Conservation (phyloP, 2,888 invertebrate species). For the Gastrophysa polygoni region DNA sequence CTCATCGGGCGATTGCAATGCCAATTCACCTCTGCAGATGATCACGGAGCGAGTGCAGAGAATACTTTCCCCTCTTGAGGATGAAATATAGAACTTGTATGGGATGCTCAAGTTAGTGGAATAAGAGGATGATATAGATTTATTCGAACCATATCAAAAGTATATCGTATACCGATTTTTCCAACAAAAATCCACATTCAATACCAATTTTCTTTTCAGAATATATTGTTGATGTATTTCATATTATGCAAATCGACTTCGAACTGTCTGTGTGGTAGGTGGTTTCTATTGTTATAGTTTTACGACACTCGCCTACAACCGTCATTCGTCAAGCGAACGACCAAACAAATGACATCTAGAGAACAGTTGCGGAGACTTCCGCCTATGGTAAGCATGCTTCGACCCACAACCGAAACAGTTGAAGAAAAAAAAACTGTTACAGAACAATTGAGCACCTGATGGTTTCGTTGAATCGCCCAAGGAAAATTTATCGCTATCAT, state of each 20-base stretch:
- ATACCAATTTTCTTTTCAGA: background rate
- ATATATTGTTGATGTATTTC: background rate
- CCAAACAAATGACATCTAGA: slow-evolving; percentile 1
- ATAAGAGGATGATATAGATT: no score
- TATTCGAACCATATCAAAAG: no score
- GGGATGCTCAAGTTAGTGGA: no score
- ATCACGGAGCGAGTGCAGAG: no score
- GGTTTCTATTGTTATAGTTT: background rate
- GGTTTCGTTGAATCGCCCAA: background rate
- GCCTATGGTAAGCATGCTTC: slow-evolving; percentile 19
- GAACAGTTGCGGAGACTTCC: slow-evolving; percentile 25
- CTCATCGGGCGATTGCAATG: no score
- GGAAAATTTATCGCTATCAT: background rate
- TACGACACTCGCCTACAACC: background rate
- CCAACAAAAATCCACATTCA: no score
- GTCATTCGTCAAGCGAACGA: background rate
- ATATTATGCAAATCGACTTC: background rate
- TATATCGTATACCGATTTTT: no score
- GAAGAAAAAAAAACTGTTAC: slow-evolving; percentile 18
- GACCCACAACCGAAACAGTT: slow-evolving; percentile 24
- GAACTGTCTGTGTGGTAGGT: background rate
- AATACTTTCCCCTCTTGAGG: no score
- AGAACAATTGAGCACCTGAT: slow-evolving; percentile 20
- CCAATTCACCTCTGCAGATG: no score
- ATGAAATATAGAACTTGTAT: no score